Base-by-base conservation (phyloP, 2,113 vertebrate species). In the Serinus canaria region DNA sequence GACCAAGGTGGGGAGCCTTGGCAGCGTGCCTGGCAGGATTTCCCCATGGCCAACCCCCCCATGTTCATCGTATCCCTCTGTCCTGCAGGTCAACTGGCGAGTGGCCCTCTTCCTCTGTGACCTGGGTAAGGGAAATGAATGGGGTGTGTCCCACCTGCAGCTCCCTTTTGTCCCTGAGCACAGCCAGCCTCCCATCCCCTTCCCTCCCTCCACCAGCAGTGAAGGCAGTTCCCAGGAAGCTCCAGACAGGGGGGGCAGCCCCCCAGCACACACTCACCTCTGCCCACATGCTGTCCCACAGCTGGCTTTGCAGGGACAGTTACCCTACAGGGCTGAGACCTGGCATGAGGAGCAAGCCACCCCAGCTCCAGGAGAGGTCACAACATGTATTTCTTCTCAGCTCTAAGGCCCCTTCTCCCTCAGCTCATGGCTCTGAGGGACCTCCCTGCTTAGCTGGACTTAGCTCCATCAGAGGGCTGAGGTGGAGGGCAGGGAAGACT, bases 51-150 rank as follows among this genome's bases (percentile, higher is more conserved):
- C 62, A 12, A 1, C 13, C 5, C 15, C 23, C 15, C 24, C 17
- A n/a, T 3, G 30, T 30, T 78, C 41, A 8, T 3, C 4, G 3
- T 3, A 3, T 10, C 18, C 30, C 83, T 90, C 68, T 87, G 75
- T 72, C 69, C 93, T 52, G 7, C 93, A 99, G 99, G 85, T 99
- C 76, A 99, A 99, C 98, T 97, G 97, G 86, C 31, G 0, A 0
- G 98, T 99, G 92, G 98, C 99, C 2, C 94, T 98, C n/a, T 98
- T 97, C 63, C 98, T 99, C 28, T 99, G 98, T 56, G 39, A 98
- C 3, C 91, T 99, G 14, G 99, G 99, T 99, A 96, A 98, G 98
- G 74, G 50, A 44, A 49, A 44, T 6, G 22, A 46, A 44, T 3
- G 30, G 41, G 27, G 12, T 31, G 15, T 16, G 24, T 19, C 30